Conservation (phyloP, 2,113 vertebrate species). For the Tachysurus vachellii region DNA sequence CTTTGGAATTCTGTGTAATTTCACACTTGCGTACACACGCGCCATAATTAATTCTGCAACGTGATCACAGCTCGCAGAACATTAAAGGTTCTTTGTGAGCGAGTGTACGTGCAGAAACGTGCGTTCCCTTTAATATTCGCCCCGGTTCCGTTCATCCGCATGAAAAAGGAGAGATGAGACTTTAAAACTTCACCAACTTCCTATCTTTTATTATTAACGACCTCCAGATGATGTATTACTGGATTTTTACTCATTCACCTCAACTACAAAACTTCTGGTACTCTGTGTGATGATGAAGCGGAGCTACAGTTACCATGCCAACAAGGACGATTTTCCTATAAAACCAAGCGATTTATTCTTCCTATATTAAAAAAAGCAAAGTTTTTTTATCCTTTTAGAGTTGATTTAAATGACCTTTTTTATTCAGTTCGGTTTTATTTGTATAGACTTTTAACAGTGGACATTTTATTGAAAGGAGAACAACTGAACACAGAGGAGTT, state of each 20-base stretch:
- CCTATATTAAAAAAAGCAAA: too few species aligned
- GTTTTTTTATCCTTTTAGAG: too few species aligned
- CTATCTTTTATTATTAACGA: neutral
- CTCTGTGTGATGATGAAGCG: neutral
- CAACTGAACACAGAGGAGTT: neutral
- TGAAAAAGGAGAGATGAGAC: neutral
- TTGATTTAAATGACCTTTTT: too few species aligned
- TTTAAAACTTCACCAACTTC: neutral
- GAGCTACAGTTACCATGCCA: neutral
- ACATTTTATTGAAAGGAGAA: too few species aligned
- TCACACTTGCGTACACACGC: constrained; percentile 70
- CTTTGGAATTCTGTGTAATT: constrained; percentile 69
- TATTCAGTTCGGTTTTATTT: too few species aligned
- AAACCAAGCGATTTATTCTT: neutral
- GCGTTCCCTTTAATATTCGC: neutral
- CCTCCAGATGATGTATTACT: neutral
- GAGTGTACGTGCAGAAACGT: constrained; percentile 26
- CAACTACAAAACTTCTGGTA: neutral
- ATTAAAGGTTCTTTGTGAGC: constrained; percentile 50
- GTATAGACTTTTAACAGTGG: too few species aligned
- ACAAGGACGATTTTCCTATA: neutral
- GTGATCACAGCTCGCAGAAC: constrained; percentile 67
- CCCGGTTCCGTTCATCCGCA: neutral
- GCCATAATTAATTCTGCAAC: constrained; percentile 69
- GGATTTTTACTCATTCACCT: neutral